Evolutionary conservation across 2,888 invertebrate species (phyloP), one percentile per base, ranked within the genome.

Genomic region (Andricus quercusramuli): DNA sequence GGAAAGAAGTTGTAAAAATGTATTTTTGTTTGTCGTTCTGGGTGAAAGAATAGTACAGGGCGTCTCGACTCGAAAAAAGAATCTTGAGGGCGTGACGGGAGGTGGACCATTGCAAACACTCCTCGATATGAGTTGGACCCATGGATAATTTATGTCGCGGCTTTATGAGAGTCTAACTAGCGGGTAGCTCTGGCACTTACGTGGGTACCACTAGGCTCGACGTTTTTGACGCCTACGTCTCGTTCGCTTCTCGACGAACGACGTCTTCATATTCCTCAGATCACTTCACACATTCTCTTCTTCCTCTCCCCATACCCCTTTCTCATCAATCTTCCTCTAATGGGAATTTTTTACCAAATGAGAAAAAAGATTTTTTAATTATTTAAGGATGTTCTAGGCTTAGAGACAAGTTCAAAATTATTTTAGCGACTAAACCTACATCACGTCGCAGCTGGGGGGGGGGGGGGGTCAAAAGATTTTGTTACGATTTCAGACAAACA

Each of bases 31-130:
- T 65, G 32, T 22, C 41, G 41, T 51, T 56, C 32, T 74, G 51
- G 29, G 13, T 37, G 32, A 25, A 37, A 64, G 29, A 44, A 62
- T 77, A 37, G 37, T 8, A 13, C 44, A 47, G 47, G 62, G 64
- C 47, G 8, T 77, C 6, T 67, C 59, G 17, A 37, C 47, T 37
- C 51, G 77, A 78, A 80, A 82, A 81, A 79, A 78, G 65, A 47
- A 79, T 65, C 87, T 90, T 89, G 91, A 92, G 93, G 93, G 93
- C 92, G 93, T 92, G 93, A 93, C 93, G 93, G 93, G 92, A 92
- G 92, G 93, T 91, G 92, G 91, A 89, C 90, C 89, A 92, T 91
- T 90, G 90, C 91, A 91, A 92, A 92, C 92, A 91, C 91, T 91
- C 90, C 89, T 89, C 89, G 87, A 86, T 86, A 80, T 78, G 78